A percentile compares a stretch with the other conserved stretches of the same genome.
phyloP scores from a whole-genome alignment of 1,140 invertebrate genomes.

The Lasaia peninsularis region DNA sequence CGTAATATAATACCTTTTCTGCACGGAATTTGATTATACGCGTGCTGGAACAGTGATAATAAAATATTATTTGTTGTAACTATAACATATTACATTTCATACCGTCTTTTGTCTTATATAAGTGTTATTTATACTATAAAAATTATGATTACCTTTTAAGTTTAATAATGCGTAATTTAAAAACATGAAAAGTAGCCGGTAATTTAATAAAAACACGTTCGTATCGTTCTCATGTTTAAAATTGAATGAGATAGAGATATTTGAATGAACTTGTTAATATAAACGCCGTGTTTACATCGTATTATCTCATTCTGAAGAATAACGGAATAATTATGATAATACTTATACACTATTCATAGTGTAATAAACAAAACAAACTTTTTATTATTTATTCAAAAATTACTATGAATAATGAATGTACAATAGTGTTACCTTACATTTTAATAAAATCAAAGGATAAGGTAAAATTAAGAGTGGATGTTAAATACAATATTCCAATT shows the following conservation, averaged over 20 bases:
- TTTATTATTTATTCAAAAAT: neutral
- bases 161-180: constrained; percentile 1
- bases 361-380: neutral
- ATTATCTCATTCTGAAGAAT: neutral
- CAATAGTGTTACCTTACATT: too few relatives aligned
- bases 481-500: too few relatives aligned
- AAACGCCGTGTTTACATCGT: neutral
- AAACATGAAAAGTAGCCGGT: neutral
- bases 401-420: neutral
- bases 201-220: too few relatives aligned
- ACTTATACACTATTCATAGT: neutral
- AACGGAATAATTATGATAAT: neutral
- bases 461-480: too few relatives aligned
- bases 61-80: too few relatives aligned
- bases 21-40: too few relatives aligned
- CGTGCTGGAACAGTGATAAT: too few relatives aligned
- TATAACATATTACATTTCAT: too few relatives aligned
- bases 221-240: neutral
- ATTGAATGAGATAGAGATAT: neutral
- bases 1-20: too few relatives aligned
- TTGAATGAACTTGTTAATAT: constrained; percentile 5
- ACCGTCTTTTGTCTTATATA: neutral
- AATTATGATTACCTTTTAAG: neutral
- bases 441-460: too few relatives aligned
- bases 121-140: neutral